Evolutionary conservation across 2,797 vertebrate genomes (phyloP), one percentile per base, ranked within the genome.

Genomic region (Acanthurus lineatus): DNA sequence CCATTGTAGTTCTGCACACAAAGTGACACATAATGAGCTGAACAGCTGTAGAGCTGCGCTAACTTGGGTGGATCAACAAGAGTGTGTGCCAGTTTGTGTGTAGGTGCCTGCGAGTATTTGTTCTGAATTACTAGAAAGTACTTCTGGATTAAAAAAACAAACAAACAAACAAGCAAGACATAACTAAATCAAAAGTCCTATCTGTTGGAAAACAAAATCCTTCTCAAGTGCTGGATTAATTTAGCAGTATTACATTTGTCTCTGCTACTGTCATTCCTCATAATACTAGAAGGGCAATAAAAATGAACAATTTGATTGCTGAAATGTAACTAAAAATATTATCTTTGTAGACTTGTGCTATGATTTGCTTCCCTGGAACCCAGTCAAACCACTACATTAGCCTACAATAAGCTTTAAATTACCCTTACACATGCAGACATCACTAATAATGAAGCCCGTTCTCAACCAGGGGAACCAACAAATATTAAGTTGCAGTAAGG

Each of bases 1-100:
- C 98, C 97, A 1, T 99, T 99, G 94, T 97, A 98, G 67, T 99
- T 99, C 98, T 99, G 90, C 11, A 57, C 9, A 70, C 3, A 12
- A 75, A 86, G 51, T 11, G 28, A 73, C 60, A 60, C 49, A 51
- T 3, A 32, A 52, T 61, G 28, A 81, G n/a, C n/a, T n/a, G 12
- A 49, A 77, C 40, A 73, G 66, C 32, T 69, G 54, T 7, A 25
- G 42, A 35, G 48, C 19, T 54, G 44, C 28, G 38, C 32, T 70
- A 53, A 69, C 61, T 0, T 12, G 16, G 14, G 64, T 62, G 49
- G 38, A 73, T 70, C 63, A 49, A 49, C 25, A 49, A 59, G 25
- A 17, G 40, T 52, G 66, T 59, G 28, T 22, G 19, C 0, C 20
- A 54, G 49, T 28, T 54, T 54, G 20, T 28, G 11, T 16, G 40